Evolutionary conservation across 2,888 invertebrate species (phyloP).

Genomic region (Sialis lutaria): DNA sequence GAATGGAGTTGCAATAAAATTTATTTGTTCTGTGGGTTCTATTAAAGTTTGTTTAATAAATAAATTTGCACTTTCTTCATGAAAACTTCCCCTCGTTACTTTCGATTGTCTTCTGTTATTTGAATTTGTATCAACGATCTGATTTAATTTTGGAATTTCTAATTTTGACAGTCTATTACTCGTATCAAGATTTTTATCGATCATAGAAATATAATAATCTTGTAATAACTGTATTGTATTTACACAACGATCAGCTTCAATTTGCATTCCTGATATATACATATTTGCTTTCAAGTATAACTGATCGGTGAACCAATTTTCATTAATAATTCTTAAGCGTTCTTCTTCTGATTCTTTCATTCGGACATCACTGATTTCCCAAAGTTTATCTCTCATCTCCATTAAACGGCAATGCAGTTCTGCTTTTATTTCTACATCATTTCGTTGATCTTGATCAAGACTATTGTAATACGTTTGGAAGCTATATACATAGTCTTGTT

Average conservation of each 20-base stretch:
- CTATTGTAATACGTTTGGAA: constrained; percentile 43
- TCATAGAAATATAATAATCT: constrained; percentile 26
- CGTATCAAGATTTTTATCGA: constrained; percentile 9
- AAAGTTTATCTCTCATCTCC: constrained; percentile 31
- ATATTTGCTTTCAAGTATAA: constrained; percentile 34
- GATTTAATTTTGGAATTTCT: background rate
- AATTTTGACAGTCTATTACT: background rate
- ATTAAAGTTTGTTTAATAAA: background rate
- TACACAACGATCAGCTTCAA: constrained; percentile 39
- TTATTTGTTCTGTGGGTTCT: background rate
- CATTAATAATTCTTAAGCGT: constrained; percentile 29
- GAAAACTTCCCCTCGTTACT: constrained; percentile 4
- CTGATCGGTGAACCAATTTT: constrained; percentile 39
- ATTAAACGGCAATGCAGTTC: constrained; percentile 40
- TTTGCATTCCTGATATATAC: constrained; percentile 36
- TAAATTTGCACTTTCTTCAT: background rate
- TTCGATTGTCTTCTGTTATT: background rate
- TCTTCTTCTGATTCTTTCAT: constrained; percentile 35
- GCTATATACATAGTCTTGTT: constrained; percentile 33
- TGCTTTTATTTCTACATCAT: constrained; percentile 35
- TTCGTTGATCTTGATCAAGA: constrained; percentile 37
- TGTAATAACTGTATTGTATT: constrained; percentile 24
- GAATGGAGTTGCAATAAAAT: background rate
- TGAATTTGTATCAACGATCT: constrained; percentile 1
- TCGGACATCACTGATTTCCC: constrained; percentile 36